Conservation (phyloP, 1,140 invertebrate species). For the Dendroctonus ponderosae region DNA sequence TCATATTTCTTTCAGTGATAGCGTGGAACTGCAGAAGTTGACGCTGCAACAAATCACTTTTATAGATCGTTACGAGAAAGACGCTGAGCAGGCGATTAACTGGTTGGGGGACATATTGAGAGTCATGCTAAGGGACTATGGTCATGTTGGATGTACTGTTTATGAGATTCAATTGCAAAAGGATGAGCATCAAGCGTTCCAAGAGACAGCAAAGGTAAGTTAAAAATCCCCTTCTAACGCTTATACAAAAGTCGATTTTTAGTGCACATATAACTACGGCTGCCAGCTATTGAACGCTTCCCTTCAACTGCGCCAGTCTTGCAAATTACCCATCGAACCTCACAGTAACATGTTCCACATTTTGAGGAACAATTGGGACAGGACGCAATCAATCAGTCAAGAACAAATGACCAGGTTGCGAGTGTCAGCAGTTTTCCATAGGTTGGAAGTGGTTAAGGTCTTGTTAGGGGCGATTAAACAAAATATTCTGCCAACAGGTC, state of each 20-base stretch:
- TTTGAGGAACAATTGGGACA: slow-evolving; percentile 68
- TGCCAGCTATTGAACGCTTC: slow-evolving; percentile 73
- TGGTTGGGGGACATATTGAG: slow-evolving; percentile 74
- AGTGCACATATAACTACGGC: slow-evolving; percentile 80
- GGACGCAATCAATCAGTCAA: slow-evolving; percentile 67
- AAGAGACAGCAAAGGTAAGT: slow-evolving; percentile 71
- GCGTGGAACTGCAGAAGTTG: slow-evolving; percentile 69
- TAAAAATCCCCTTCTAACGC: too few relatives aligned
- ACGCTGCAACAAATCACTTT: slow-evolving; percentile 74
- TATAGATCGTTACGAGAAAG: slow-evolving; percentile 72
- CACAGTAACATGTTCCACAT: slow-evolving; percentile 57
- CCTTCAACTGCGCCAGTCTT: slow-evolving; percentile 70
- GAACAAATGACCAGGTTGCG: slow-evolving; percentile 75
- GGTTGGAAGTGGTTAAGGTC: slow-evolving; percentile 7
- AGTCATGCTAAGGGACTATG: slow-evolving; percentile 67
- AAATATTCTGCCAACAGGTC: slow-evolving; percentile 50
- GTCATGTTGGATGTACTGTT: slow-evolving; percentile 69
- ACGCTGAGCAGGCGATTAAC: slow-evolving; percentile 70
- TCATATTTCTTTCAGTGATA: slow-evolving; percentile 53
- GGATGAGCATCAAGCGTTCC: slow-evolving; percentile 72
- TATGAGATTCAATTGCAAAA: slow-evolving; percentile 74
- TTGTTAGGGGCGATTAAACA: background rate
- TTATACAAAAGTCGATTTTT: slow-evolving; percentile 20
- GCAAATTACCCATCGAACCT: slow-evolving; percentile 62
- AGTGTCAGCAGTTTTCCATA: slow-evolving; percentile 73